Conservation (phyloP, 1,140 invertebrate genomes). For the Drosophila setifemur region DNA sequence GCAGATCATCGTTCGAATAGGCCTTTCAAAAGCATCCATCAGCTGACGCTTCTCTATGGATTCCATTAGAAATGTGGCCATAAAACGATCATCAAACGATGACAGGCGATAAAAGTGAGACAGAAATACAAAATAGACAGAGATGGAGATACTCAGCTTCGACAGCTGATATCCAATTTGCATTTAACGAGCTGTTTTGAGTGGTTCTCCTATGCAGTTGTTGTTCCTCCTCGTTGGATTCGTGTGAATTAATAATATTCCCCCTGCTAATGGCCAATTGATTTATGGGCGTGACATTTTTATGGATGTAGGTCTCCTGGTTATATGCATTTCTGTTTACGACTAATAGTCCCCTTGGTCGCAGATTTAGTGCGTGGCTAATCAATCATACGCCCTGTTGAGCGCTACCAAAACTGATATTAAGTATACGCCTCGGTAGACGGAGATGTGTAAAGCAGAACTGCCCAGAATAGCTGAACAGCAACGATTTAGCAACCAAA, state of each 20-base stretch:
- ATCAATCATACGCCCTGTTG: constrained; percentile 70
- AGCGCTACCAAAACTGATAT: constrained; percentile 5
- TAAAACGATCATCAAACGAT: constrained; percentile 36
- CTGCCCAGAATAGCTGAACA: constrained; percentile 21
- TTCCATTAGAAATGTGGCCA: constrained; percentile 28
- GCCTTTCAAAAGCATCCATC: background rate
- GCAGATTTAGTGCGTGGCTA: constrained; percentile 25
- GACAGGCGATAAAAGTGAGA: constrained; percentile 24
- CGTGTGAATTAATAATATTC: constrained; percentile 40
- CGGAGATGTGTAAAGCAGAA: background rate
- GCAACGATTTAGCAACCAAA: constrained; percentile 58
- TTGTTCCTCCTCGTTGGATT: constrained; percentile 12
- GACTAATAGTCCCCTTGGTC: constrained; percentile 47
- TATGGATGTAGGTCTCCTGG: constrained; percentile 48
- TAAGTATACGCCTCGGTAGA: constrained; percentile 21
- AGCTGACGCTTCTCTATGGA: background rate
- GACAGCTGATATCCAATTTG: constrained; percentile 16
- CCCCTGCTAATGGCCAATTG: constrained; percentile 58
- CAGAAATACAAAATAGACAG: constrained; percentile 5
- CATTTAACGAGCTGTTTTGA: constrained; percentile 48
- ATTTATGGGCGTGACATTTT: constrained; percentile 69
- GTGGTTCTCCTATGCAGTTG: constrained; percentile 27
- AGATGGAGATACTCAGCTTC: background rate
- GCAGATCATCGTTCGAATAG: no score
- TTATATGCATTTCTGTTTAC: constrained; percentile 68